Evolutionary conservation across 2,113 vertebrate genomes (phyloP).

Genomic region (Sinocyclocheilus anophthalmus): DNA sequence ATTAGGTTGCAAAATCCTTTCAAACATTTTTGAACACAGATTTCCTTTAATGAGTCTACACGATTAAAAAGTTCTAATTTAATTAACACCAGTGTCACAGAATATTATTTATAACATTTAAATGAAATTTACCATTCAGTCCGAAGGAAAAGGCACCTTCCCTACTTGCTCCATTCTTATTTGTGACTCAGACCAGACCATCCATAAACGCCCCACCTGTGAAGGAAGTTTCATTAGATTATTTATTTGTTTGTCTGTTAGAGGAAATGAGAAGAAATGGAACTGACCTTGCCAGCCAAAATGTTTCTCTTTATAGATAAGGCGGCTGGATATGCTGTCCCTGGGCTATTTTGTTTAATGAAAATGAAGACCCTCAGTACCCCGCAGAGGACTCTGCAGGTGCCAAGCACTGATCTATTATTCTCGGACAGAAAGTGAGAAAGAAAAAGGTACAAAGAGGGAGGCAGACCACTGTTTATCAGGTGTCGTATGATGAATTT

Average conservation of each 20-base stretch:
- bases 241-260: slow-evolving; percentile 45
- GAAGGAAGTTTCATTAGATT: slow-evolving; percentile 42
- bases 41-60: background rate
- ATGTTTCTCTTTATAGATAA: slow-evolving; percentile 43
- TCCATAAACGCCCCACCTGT: slow-evolving; percentile 29
- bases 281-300: slow-evolving; percentile 48
- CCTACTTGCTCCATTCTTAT: slow-evolving; percentile 15
- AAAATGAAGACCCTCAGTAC: slow-evolving; percentile 36
- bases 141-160: background rate
- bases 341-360: slow-evolving; percentile 44
- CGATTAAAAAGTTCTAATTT: background rate
- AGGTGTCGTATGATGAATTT: background rate
- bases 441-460: background rate
- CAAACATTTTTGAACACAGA: background rate
- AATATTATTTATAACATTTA: background rate
- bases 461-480: background rate
- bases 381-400: slow-evolving; percentile 35
- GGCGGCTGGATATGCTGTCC: slow-evolving; percentile 30
- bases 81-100: background rate
- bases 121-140: background rate
- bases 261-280: slow-evolving; percentile 48
- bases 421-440: slow-evolving; percentile 24
- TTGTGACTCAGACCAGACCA: background rate
- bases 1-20: background rate
- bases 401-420: slow-evolving; percentile 44